Conservation (phyloP, 2,888 invertebrate species). For the Lasioglossum lativentre region DNA sequence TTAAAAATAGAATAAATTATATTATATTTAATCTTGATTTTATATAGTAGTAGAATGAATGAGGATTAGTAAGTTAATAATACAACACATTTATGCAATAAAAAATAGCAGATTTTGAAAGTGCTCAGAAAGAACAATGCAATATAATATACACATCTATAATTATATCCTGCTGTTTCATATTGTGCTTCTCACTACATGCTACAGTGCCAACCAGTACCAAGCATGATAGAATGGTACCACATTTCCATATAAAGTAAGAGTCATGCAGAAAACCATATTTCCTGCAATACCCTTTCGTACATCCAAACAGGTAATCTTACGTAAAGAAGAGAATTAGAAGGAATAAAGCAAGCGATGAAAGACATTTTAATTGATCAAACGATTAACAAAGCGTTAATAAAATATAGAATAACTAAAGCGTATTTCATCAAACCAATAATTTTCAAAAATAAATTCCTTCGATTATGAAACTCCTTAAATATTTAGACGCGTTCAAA, state of each 20-base stretch:
- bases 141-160: background rate
- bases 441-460: background rate
- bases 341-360: background rate
- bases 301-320: background rate
- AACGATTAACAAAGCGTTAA: background rate
- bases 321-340: background rate
- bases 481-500: background rate
- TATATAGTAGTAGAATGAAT: too few species aligned
- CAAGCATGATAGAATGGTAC: slow-evolving; percentile 32
- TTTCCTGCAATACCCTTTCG: background rate
- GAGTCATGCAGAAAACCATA: slow-evolving; percentile 42
- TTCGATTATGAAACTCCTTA: background rate
- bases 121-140: background rate
- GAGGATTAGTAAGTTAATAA: background rate
- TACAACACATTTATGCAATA: background rate
- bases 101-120: background rate
- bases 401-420: background rate
- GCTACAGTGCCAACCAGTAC: slow-evolving; percentile 34
- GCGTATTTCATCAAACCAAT: background rate
- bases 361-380: background rate
- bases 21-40: too few species aligned
- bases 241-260: slow-evolving; percentile 35
- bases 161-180: slow-evolving; percentile 6
- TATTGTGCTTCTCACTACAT: slow-evolving; percentile 26
- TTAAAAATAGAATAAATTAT: too few species aligned